A percentile compares a stretch with the other conserved stretches of the same genome.
Evolutionary conservation across 1,140 invertebrate genomes (phyloP).

Genomic region (Theocolax elegans): DNA sequence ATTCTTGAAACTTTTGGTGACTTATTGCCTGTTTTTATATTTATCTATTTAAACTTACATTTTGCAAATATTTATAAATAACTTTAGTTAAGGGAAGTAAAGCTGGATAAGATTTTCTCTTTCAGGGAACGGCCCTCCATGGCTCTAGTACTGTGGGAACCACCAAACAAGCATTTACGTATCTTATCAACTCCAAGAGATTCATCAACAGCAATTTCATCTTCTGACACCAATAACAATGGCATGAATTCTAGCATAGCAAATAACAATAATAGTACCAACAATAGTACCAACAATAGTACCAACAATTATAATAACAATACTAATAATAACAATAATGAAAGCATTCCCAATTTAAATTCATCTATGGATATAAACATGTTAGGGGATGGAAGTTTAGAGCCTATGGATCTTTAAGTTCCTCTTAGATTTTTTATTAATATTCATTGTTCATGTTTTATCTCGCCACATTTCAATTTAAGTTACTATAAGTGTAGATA

Average conservation of each 20-base stretch:
- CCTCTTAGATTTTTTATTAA: not conserved
- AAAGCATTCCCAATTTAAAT: conserved; percentile 59
- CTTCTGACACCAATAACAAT: conserved; percentile 53
- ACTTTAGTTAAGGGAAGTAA: conserved; percentile 38
- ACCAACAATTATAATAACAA: conserved; percentile 42
- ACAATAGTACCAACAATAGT: conserved; percentile 55
- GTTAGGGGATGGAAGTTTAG: conserved; percentile 43
- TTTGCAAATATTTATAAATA: not conserved
- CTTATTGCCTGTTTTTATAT: too few relatives aligned
- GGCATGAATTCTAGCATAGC: conserved; percentile 38
- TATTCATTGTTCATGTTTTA: conserved; percentile 22
- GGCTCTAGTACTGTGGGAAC: conserved; percentile 82
- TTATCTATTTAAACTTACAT: not conserved
- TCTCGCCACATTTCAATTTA: not conserved
- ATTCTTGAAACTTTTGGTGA: too few relatives aligned
- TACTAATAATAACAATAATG: conserved; percentile 53
- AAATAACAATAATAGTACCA: conserved; percentile 49
- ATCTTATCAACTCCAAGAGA: conserved; percentile 49
- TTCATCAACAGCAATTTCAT: conserved; percentile 42
- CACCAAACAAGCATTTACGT: conserved; percentile 70
- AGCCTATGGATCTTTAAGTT: conserved; percentile 63
- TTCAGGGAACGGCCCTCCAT: conserved; percentile 76
- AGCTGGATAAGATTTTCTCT: conserved; percentile 52
- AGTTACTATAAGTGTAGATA: not conserved
- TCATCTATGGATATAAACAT: conserved; percentile 44